Conservation (phyloP, 2,113 vertebrate genomes). For the Atherinomorus stipes region DNA sequence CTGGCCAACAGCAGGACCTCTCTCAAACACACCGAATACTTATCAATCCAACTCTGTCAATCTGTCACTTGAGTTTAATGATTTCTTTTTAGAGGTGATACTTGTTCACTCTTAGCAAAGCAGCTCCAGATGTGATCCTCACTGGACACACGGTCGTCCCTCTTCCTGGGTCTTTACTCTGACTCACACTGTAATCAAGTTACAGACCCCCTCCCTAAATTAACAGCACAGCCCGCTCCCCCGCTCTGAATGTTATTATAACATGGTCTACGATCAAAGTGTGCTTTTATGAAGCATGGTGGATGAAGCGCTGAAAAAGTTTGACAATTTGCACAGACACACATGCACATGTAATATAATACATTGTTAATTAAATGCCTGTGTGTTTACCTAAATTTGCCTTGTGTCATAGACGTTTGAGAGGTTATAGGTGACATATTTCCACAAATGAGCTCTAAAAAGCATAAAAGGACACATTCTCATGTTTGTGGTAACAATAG, state of each 20-base stretch:
- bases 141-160: conserved; percentile 56
- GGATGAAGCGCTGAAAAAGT: neutral
- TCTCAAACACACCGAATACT: neutral
- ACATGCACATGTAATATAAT: neutral
- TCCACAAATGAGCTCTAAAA: neutral
- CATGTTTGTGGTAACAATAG: no score
- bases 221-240: neutral
- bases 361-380: neutral
- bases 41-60: neutral
- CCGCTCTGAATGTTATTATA: neutral
- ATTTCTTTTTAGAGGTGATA: conserved; percentile 40
- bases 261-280: conserved; percentile 2
- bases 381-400: neutral
- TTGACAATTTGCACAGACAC: neutral
- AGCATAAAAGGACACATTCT: no score
- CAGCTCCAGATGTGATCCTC: conserved; percentile 23
- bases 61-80: conserved; percentile 38
- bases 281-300: neutral
- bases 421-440: neutral
- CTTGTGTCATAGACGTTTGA: neutral
- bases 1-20: conserved; percentile 41
- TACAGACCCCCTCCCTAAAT: conserved; percentile 50
- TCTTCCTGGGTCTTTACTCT: conserved; percentile 46
- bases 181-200: conserved; percentile 57
- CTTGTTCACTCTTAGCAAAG: neutral